Conservation (phyloP, 2,113 vertebrate species). For the Siphamia tubifer region DNA sequence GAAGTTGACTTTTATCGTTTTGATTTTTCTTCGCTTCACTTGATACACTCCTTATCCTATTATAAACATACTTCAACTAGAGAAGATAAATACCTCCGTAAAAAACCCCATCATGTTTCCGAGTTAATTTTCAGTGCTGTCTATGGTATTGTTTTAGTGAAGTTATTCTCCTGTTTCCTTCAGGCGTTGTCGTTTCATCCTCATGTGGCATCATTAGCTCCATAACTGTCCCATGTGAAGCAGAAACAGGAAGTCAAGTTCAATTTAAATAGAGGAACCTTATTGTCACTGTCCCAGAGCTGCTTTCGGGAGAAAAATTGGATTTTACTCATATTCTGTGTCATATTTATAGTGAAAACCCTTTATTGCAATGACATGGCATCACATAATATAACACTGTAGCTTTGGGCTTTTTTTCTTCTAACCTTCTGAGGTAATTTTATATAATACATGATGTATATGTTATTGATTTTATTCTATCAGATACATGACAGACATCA, state of each 20-base stretch:
- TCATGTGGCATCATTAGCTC: slow-evolving; percentile 73
- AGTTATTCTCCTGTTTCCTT: slow-evolving; percentile 49
- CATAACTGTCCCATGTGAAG: slow-evolving; percentile 49
- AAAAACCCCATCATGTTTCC: neutral
- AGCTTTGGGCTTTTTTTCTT: neutral
- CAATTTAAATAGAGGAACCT: slow-evolving; percentile 25
- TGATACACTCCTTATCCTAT: no score
- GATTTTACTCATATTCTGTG: neutral
- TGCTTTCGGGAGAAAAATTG: neutral
- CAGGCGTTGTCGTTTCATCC: slow-evolving; percentile 59
- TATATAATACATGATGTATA: neutral
- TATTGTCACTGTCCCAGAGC: slow-evolving; percentile 49
- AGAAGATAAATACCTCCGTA: no score
- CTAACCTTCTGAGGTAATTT: neutral
- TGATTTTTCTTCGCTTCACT: no score
- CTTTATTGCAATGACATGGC: neutral
- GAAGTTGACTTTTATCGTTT: no score
- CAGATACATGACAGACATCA: neutral
- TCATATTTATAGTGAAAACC: neutral
- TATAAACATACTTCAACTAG: no score
- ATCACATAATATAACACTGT: neutral
- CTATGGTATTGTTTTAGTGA: slow-evolving; percentile 37
- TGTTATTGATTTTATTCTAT: neutral
- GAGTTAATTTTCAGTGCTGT: neutral
- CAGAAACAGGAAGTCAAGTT: slow-evolving; percentile 24